Evolutionary conservation across 2,797 vertebrate genomes (phyloP).

Genomic region (Simalia tracyae): DNA sequence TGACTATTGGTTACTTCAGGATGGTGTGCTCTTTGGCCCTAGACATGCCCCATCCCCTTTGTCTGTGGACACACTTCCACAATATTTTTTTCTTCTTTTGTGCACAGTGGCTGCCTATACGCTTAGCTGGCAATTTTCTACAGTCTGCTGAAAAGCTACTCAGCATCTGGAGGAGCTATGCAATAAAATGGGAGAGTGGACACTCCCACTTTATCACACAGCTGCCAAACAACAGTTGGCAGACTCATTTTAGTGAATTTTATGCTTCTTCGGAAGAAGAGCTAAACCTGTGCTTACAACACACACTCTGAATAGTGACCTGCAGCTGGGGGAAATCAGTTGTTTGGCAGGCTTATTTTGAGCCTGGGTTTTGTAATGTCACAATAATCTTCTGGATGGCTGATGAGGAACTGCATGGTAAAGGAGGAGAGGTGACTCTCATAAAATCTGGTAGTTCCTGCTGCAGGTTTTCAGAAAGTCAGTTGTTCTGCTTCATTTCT

Average conservation of each 20-base stretch:
- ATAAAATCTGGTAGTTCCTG: neutral
- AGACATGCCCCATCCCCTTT: too few relatives aligned
- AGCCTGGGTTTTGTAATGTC: neutral
- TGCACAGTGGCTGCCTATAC: neutral
- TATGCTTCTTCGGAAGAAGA: neutral
- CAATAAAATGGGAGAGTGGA: neutral
- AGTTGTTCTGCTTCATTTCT: neutral
- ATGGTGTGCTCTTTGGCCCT: too few relatives aligned
- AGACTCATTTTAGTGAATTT: neutral
- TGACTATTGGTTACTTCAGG: neutral
- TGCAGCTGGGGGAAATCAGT: neutral
- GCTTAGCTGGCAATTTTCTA: neutral
- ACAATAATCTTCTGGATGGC: neutral
- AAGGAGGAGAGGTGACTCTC: neutral
- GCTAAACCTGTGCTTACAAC: neutral
- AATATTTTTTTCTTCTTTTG: neutral
- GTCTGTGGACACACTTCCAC: neutral
- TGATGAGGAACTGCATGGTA: neutral
- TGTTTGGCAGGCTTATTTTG: neutral
- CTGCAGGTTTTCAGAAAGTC: neutral
- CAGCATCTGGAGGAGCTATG: neutral
- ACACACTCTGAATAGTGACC: neutral
- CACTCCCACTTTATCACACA: neutral
- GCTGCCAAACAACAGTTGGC: neutral
- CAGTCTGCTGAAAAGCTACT: neutral